These are phyloP conservation scores for Trichogramma dendrolimi DNA, from an alignment of 2,888 invertebrate species.

Conservation along the genomic window DNA sequence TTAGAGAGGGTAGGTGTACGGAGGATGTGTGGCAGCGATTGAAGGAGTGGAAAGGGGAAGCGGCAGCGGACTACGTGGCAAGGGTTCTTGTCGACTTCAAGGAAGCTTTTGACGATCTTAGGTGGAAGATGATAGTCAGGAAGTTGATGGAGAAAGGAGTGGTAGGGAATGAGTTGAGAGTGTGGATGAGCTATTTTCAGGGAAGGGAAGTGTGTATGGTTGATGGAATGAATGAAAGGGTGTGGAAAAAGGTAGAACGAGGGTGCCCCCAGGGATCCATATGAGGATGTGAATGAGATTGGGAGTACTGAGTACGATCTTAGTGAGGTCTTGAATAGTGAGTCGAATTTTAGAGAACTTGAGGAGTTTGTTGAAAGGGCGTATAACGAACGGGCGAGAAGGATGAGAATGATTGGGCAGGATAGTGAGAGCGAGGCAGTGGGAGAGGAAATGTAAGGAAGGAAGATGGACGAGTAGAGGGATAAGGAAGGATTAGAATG, in stretches of 20 bases:
- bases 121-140: too few species aligned
- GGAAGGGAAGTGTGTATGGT: constrained; percentile 7
- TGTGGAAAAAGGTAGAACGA: neutral
- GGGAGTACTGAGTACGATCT: neutral
- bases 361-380: neutral
- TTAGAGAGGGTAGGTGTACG: neutral
- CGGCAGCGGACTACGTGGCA: too few species aligned
- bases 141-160: too few species aligned
- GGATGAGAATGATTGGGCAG: neutral
- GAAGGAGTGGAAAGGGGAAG: too few species aligned
- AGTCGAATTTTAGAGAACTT: neutral
- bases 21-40: neutral
- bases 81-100: too few species aligned
- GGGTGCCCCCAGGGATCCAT: too few species aligned
- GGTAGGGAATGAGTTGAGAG: neutral
- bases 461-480: neutral
- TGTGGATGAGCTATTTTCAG: constrained; percentile 10
- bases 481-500: too few species aligned
- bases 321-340: too few species aligned
- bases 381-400: neutral
- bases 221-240: neutral
- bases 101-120: too few species aligned
- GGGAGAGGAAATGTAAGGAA: neutral
- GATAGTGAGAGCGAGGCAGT: neutral
- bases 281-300: neutral